Evolutionary conservation across 2,888 invertebrate species (phyloP).

Genomic region (Stegophylla sp.): DNA sequence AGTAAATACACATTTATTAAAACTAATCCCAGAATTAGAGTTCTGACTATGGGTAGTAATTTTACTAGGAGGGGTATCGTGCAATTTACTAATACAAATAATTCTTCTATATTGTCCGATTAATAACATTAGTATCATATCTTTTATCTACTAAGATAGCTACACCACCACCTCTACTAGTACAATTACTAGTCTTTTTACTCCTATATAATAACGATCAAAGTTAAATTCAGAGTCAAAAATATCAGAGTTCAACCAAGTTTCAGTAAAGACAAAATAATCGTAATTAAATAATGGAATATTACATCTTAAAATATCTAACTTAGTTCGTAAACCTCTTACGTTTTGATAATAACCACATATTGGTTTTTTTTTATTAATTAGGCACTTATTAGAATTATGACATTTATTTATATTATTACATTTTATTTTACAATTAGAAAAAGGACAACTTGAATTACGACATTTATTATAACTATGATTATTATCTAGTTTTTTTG

Average conservation of each 20-base stretch:
- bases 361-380: not conserved
- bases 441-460: too few relatives aligned
- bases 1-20: too few relatives aligned
- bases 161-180: conserved; percentile 7
- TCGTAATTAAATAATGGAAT: not conserved
- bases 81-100: not conserved
- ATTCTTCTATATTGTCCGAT: not conserved
- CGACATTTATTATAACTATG: not conserved
- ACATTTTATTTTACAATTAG: too few relatives aligned
- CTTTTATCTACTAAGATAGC: conserved; percentile 6
- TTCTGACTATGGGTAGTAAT: too few relatives aligned
- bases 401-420: not conserved
- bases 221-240: not conserved
- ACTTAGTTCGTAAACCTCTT: not conserved
- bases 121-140: not conserved
- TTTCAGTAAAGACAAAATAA: conserved; percentile 1
- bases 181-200: not conserved
- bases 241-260: not conserved
- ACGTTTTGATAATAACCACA: conserved; percentile 4
- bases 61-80: too few relatives aligned
- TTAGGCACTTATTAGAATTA: not conserved
- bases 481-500: not conserved
- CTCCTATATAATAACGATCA: not conserved
- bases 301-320: not conserved
- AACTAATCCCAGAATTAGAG: too few relatives aligned